phyloP scores from a whole-genome alignment of 2,113 vertebrate genomes.

The Anhinga anhinga region DNA sequence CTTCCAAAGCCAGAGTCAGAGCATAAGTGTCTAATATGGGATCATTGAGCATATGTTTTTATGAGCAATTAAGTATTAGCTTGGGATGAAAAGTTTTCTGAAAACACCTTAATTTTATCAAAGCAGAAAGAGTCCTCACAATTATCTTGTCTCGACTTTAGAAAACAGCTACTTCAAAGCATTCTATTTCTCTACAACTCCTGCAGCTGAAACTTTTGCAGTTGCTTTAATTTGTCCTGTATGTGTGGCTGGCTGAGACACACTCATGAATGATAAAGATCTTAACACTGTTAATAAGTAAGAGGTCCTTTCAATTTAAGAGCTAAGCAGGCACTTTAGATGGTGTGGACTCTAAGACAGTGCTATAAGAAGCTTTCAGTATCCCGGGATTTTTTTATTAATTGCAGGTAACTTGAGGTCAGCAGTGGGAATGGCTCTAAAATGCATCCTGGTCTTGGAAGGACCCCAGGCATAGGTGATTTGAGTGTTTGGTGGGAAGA shows the following conservation, averaged over 20 bases:
- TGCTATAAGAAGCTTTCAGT: not conserved
- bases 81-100: slow-evolving; percentile 9
- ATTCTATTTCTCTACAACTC: not conserved
- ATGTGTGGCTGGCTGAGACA: not conserved
- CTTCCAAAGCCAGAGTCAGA: not conserved
- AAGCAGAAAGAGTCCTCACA: not conserved
- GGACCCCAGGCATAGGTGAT: not conserved
- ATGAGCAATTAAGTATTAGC: not conserved
- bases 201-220: not conserved
- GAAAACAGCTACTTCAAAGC: slow-evolving; percentile 4
- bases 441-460: not conserved
- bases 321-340: not conserved
- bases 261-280: not conserved
- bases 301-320: not conserved
- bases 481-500: not conserved
- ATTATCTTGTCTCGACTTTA: not conserved
- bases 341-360: not conserved
- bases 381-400: not conserved
- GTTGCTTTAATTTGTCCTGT: not conserved
- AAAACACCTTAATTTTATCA: slow-evolving; percentile 3
- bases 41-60: not conserved
- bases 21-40: not conserved
- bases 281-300: not conserved
- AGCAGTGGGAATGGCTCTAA: not conserved
- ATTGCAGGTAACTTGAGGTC: not conserved